Base-by-base conservation (phyloP, 1,140 invertebrate genomes). In the Copidosoma floridanum region DNA sequence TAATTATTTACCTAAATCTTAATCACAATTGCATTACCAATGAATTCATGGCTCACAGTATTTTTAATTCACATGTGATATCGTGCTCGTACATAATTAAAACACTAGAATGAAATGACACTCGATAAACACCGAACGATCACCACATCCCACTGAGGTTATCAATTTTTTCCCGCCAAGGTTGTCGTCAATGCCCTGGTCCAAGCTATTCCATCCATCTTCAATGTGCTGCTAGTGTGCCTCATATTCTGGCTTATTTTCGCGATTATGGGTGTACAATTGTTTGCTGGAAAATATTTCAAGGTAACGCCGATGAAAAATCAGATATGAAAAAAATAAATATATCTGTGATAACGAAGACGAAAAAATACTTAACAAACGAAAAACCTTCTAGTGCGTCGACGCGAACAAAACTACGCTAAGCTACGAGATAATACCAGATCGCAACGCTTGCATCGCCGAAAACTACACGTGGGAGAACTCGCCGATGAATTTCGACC, bases 401-500 rank as follows among this genome's bases (percentile, higher is more conserved):
- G 93, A 96, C 76, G 81, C 81, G 64, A 92, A 93, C 72, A 88
- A 89, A 74, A 88, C 88, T 53, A 88, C 85, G 51, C 74, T 94
- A 26, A 94, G 90, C 74, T 86, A 87, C 68, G 89, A 93, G 78
- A 93, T 94, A 58, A 93, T 95, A 68, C 90, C 91, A 24, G 91
- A 93, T 73, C 82, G 83, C 72, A 90, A 89, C 71, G 90, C 90
- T 24, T 96, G 93, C 71, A 83, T 86, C 58, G 85, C 89, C 64
- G 90, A 93, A 80, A 95, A 96, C 75, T 91, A 92, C 70, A 93
- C 91, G 16, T 99, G 97, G 97, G 88, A 90, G 78, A 98, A 98
- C 82, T 95, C 94, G 35, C 88, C 88, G 61, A 96, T 99, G 88
- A 98, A 98, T 82, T 99, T 99, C 80, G 97, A 99, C 80, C 94